These are phyloP conservation scores for Pseudomugil tenellus DNA, from an alignment of 2,797 vertebrate genomes.

Conservation along the genomic window DNA sequence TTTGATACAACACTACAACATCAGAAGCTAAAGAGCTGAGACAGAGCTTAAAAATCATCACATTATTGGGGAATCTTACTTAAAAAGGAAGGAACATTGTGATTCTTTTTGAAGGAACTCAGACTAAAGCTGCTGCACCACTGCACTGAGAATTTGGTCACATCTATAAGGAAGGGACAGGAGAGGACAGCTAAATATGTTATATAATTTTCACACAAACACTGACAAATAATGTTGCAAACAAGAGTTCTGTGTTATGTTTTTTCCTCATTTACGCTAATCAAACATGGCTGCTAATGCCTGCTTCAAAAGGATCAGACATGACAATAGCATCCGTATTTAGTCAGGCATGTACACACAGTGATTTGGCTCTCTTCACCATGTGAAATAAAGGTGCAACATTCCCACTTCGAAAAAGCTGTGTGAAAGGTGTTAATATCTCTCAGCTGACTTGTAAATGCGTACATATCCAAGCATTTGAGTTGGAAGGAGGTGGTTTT, in stretches of 20 bases:
- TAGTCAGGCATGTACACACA: neutral
- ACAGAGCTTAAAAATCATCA: slow-evolving; percentile 3
- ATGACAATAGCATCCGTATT: slow-evolving; percentile 5
- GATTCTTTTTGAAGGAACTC: neutral
- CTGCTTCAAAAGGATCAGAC: neutral
- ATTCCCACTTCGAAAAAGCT: neutral
- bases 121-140: neutral
- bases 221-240: neutral
- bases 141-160: neutral
- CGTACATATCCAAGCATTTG: neutral
- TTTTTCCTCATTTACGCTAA: neutral
- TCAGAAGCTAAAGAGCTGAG: slow-evolving; percentile 6
- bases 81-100: neutral
- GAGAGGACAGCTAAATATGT: neutral
- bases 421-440: neutral
- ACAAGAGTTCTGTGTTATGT: neutral
- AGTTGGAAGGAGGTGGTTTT: neutral
- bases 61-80: slow-evolving; percentile 17
- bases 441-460: neutral
- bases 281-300: neutral
- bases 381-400: neutral
- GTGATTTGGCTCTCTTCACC: neutral
- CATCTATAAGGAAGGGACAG: neutral
- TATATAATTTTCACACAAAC: neutral
- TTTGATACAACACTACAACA: slow-evolving; percentile 19